Percentiles rank a stretch among this genome's conserved stretches.
phyloP scores from a whole-genome alignment of 1,140 invertebrate genomes.

The Solenopsis fugax region DNA sequence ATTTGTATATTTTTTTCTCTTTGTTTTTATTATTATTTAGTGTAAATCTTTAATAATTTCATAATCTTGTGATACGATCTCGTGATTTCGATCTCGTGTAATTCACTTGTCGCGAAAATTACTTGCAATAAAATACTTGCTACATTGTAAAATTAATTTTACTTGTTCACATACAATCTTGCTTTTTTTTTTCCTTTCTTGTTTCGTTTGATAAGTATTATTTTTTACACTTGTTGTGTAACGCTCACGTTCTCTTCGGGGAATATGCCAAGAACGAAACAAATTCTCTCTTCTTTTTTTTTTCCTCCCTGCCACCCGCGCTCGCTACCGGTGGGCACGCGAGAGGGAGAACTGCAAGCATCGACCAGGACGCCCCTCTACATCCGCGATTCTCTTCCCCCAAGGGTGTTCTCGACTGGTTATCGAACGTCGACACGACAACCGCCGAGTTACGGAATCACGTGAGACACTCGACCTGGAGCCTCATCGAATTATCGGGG shows the following conservation, averaged over 20 bases:
- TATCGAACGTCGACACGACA: constrained; percentile 59
- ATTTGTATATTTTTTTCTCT: not conserved
- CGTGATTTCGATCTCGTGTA: too few species aligned
- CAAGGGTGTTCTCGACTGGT: constrained; percentile 58
- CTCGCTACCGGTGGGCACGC: constrained; percentile 3
- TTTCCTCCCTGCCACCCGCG: not conserved
- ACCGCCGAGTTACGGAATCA: constrained; percentile 56
- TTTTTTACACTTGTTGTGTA: not conserved
- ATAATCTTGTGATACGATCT: not conserved
- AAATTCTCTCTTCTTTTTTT: constrained; percentile 35
- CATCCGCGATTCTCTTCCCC: constrained; percentile 54
- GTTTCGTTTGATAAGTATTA: not conserved
- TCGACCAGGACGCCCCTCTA: constrained; percentile 38
- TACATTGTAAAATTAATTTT: constrained; percentile 5
- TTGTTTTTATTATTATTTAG: not conserved
- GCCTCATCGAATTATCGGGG: constrained; percentile 58
- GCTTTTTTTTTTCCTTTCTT: not conserved
- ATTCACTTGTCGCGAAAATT: not conserved
- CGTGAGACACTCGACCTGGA: constrained; percentile 57
- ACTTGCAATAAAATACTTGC: not conserved
- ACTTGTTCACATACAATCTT: not conserved
- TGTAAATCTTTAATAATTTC: not conserved
- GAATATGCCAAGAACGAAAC: constrained; percentile 36
- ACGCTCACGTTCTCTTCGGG: not conserved
- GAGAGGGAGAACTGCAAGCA: constrained; percentile 44